These are phyloP conservation scores for Plecotus auritus DNA, from an alignment of 2,113 vertebrate genomes.

Conservation along the genomic window DNA sequence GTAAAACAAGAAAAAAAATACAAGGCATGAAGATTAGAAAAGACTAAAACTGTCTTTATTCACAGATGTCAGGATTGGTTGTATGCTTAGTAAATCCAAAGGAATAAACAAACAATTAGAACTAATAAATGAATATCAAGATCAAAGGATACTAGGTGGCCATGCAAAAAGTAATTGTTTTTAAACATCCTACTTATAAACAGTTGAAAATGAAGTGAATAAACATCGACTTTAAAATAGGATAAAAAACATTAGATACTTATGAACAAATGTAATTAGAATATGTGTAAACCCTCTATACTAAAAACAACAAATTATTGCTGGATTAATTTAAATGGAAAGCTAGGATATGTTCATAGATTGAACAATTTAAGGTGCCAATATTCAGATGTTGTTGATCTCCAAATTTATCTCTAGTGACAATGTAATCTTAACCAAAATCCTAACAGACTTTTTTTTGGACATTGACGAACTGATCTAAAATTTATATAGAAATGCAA, in stretches of 20 bases:
- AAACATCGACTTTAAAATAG: background rate
- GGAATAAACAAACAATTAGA: background rate
- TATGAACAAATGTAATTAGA: background rate
- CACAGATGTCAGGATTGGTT: background rate
- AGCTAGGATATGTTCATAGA: background rate
- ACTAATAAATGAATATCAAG: background rate
- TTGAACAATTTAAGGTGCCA: background rate
- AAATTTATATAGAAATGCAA: slow-evolving; percentile 43
- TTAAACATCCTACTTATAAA: background rate
- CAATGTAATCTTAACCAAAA: background rate
- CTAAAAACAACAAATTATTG: background rate
- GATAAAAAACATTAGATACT: background rate
- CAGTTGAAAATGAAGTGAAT: background rate
- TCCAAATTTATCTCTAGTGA: background rate
- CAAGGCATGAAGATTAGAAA: background rate
- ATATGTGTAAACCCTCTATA: background rate
- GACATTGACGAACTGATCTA: slow-evolving; percentile 39
- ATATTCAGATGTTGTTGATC: background rate
- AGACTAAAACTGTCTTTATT: background rate
- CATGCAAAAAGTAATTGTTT: background rate
- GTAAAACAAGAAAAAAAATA: background rate
- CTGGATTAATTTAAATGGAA: background rate
- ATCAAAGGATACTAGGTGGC: background rate
- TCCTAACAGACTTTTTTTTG: background rate
- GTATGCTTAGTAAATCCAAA: background rate